These are phyloP conservation scores for Glaucopsyche alexis DNA, from an alignment of 2,888 invertebrate species.

Conservation along the genomic window DNA sequence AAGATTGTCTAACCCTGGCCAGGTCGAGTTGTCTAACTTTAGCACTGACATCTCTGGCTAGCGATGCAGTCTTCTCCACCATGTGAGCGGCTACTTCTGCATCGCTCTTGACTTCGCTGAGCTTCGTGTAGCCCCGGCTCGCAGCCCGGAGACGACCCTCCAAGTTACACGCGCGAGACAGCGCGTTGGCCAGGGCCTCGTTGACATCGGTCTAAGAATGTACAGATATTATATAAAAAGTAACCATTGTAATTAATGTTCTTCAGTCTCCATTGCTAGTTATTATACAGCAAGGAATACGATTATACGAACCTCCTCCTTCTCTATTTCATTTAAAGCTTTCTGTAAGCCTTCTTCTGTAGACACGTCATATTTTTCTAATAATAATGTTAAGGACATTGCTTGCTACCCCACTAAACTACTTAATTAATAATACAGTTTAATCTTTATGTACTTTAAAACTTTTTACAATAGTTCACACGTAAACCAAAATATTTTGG, in stretches of 20 bases:
- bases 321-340: conserved; percentile 77
- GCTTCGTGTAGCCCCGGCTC: conserved; percentile 88
- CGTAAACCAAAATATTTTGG: neutral
- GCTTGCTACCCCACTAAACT: neutral
- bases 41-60: conserved; percentile 96
- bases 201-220: conserved; percentile 82
- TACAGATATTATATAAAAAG: conserved; percentile 8
- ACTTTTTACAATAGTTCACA: neutral
- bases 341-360: conserved; percentile 79
- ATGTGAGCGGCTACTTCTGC: conserved; percentile 90
- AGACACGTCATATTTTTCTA: conserved; percentile 74
- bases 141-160: conserved; percentile 90
- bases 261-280: neutral
- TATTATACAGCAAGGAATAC: neutral
- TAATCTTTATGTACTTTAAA: neutral
- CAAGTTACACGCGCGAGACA: conserved; percentile 87
- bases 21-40: conserved; percentile 96
- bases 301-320: conserved; percentile 73
- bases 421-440: neutral
- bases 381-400: conserved; percentile 54
- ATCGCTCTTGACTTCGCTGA: conserved; percentile 88
- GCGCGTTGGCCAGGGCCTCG: conserved; percentile 83
- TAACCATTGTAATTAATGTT: neutral
- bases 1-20: conserved; percentile 85
- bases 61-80: conserved; percentile 91